Conservation (phyloP, 2,797 vertebrate species). For the Falco columbarius region DNA sequence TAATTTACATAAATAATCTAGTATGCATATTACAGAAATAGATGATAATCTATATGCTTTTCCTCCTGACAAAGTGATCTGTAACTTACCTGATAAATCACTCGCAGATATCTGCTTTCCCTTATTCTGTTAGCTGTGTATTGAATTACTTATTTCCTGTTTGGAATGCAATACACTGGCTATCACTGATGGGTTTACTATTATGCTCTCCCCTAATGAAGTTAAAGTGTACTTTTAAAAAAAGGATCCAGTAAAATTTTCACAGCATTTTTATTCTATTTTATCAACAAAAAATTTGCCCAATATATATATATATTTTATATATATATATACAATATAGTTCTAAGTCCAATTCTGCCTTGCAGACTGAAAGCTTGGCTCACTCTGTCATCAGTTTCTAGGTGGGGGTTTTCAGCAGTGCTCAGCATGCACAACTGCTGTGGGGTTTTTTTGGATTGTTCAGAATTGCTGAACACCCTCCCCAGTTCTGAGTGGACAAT, state of each 20-base stretch:
- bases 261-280: not conserved
- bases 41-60: not conserved
- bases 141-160: constrained; percentile 42
- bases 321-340: not conserved
- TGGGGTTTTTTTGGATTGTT: not conserved
- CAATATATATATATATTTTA: not conserved
- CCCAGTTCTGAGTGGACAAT: not conserved
- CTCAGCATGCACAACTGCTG: not conserved
- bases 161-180: not conserved
- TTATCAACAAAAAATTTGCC: not conserved
- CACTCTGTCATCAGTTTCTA: not conserved
- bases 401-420: not conserved
- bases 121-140: constrained; percentile 23
- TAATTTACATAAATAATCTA: not conserved
- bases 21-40: not conserved
- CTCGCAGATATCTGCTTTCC: not conserved
- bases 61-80: not conserved
- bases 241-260: not conserved
- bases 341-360: not conserved
- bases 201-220: not conserved
- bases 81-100: not conserved
- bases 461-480: not conserved
- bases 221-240: not conserved
- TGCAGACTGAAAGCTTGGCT: not conserved
- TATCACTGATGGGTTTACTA: not conserved